phyloP scores from a whole-genome alignment of 2,797 vertebrate genomes.

The Triplophysa yarkandensis region DNA sequence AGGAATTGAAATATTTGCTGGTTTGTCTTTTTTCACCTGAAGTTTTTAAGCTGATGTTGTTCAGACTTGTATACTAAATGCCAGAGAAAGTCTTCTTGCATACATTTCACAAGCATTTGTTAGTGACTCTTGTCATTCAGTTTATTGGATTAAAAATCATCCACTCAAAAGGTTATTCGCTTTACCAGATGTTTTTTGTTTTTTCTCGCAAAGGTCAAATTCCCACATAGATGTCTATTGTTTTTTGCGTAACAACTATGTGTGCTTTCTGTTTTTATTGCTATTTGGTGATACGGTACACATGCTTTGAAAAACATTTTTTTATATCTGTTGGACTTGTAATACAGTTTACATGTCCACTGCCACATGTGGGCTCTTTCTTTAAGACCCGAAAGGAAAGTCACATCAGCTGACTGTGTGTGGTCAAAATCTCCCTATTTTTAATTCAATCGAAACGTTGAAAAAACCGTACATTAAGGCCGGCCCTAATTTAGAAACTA shows the following conservation, averaged over 20 bases:
- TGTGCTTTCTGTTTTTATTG: background rate
- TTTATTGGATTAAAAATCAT: too few relatives aligned
- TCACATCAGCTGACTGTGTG: background rate
- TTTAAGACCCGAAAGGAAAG: conserved; percentile 29
- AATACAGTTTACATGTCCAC: background rate
- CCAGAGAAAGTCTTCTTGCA: conserved; percentile 70
- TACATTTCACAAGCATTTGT: conserved; percentile 64
- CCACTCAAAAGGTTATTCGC: too few relatives aligned
- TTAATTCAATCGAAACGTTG: conserved; percentile 54
- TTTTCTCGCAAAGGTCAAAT: background rate
- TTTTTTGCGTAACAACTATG: background rate
- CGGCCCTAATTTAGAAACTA: conserved; percentile 53
- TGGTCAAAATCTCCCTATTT: conserved; percentile 37
- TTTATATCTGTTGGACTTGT: conserved; percentile 19
- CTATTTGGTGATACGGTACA: background rate
- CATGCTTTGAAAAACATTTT: conserved; percentile 41
- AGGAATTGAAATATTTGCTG: conserved; percentile 64
- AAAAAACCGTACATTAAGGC: conserved; percentile 58
- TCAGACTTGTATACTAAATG: conserved; percentile 74
- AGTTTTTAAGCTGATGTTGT: conserved; percentile 53
- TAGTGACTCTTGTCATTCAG: conserved; percentile 64
- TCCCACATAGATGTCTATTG: background rate
- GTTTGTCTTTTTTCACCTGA: conserved; percentile 56
- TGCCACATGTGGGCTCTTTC: conserved; percentile 45
- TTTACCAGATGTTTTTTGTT: background rate